Evolutionary conservation across 1,140 invertebrate genomes (phyloP), one percentile per base, ranked within the genome.

Genomic region (Hycleus phaleratus): DNA sequence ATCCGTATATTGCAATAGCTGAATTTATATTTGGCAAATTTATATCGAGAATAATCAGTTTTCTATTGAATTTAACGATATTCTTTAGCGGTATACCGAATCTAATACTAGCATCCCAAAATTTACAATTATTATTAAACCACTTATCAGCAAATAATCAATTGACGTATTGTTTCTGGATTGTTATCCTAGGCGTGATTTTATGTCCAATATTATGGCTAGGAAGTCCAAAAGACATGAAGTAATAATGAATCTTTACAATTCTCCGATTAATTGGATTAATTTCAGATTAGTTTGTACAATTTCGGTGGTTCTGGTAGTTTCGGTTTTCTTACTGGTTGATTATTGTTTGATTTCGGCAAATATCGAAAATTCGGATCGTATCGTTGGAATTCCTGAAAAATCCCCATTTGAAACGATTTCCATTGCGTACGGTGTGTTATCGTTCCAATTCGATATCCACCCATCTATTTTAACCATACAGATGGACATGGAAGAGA

Each of bases 181-280:
- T 89, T 63, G 69, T 89, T 3, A 65, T 88, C 6, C 75, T 90
- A 5, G 87, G 85, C 0, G 49, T 85, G 2, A 64, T 85, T 47
- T 73, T 90, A 5, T 88, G 86, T 62, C 87, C 88, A 1, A 71
- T 89, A 43, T 84, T 89, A 80, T 90, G 87, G 87, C 74, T 90
- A n/a, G 87, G 87, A 45, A 89, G 87, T 63, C 88, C 88, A 0
- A 87, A 88, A 71, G 85, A 90, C 67, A 88, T 90, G 85, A 87
- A 88, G 88, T 89, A 75, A 78, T 2, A 18, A 18, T 18, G 1
- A 18, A 18, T 18, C 18, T 52, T 39, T 26, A 44, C 18, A 32
- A 9, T 1, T 60, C 10, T 40, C 7, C 26, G 3, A 38, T 38
- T 9, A 4, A 56, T 32, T 32, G 4, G 7, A 32, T 32, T 32